Evolutionary conservation across 2,113 vertebrate genomes (phyloP).

Genomic region (Notarius quadriscutis): DNA sequence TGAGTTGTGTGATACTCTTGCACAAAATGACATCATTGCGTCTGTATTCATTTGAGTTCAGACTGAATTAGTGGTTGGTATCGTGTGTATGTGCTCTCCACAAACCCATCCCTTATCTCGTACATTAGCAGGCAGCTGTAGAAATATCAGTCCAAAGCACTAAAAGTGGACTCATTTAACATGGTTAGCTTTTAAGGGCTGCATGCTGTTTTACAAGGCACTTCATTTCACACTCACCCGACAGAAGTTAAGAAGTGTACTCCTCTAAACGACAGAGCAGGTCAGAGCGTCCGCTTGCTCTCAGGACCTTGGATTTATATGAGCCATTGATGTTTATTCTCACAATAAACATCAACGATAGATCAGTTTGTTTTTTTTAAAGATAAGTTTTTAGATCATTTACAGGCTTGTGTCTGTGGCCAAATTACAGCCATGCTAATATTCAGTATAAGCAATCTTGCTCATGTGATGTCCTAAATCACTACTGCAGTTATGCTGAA

Average conservation of each 20-base stretch:
- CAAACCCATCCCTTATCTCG: background rate
- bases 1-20: background rate
- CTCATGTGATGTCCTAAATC: background rate
- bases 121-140: background rate
- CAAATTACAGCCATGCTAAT: background rate
- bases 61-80: background rate
- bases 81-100: background rate
- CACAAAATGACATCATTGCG: too few relatives aligned
- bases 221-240: background rate
- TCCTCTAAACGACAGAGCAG: background rate
- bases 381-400: background rate
- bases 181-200: conserved; percentile 10
- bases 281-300: background rate
- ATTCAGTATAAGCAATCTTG: background rate
- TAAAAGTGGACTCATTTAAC: conserved; percentile 16
- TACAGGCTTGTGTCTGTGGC: background rate
- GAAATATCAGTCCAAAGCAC: background rate
- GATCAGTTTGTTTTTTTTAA: too few relatives aligned
- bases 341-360: too few relatives aligned
- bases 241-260: background rate
- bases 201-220: conserved; percentile 29
- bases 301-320: background rate
- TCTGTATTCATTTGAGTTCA: background rate
- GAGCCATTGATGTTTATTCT: background rate
- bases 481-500: background rate